Evolutionary conservation across 2,113 vertebrate genomes (phyloP).

Genomic region (Odontesthes bonariensis): DNA sequence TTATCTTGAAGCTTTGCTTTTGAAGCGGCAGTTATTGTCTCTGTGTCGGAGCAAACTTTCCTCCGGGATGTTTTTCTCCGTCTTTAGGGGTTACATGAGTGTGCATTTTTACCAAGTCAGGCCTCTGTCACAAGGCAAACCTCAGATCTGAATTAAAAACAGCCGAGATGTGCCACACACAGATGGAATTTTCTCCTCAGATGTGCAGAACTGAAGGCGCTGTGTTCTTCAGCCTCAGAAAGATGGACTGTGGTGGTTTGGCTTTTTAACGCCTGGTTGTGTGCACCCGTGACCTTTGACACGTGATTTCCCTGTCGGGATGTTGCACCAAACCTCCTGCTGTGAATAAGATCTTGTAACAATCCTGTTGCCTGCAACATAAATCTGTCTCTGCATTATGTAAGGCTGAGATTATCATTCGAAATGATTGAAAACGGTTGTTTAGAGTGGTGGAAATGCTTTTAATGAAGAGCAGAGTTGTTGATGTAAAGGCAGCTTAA

Average conservation of each 20-base stretch:
- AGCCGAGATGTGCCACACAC: not conserved
- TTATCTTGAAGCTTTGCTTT: not conserved
- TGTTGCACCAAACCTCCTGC: too few species aligned
- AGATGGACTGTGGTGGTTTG: not conserved
- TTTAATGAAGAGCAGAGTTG: too few species aligned
- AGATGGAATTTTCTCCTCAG: conserved; percentile 10
- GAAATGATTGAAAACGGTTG: too few species aligned
- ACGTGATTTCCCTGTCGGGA: too few species aligned
- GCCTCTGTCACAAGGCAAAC: conserved; percentile 54
- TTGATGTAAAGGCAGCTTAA: too few species aligned
- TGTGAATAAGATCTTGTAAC: too few species aligned
- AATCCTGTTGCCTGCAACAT: too few species aligned
- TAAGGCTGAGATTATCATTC: too few species aligned
- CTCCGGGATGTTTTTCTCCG: conserved; percentile 4
- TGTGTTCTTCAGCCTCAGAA: not conserved
- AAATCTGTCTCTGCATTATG: too few species aligned
- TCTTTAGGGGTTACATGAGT: not conserved
- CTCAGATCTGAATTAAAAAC: conserved; percentile 11
- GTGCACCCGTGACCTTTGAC: not conserved
- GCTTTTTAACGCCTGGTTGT: not conserved
- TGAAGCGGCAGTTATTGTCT: not conserved
- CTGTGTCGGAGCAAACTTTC: not conserved
- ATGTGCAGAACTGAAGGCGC: not conserved
- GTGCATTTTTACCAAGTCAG: conserved; percentile 21
- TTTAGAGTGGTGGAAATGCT: too few species aligned